Evolutionary conservation across 2,113 vertebrate species (phyloP).

Genomic region (Elanus axillaris): DNA sequence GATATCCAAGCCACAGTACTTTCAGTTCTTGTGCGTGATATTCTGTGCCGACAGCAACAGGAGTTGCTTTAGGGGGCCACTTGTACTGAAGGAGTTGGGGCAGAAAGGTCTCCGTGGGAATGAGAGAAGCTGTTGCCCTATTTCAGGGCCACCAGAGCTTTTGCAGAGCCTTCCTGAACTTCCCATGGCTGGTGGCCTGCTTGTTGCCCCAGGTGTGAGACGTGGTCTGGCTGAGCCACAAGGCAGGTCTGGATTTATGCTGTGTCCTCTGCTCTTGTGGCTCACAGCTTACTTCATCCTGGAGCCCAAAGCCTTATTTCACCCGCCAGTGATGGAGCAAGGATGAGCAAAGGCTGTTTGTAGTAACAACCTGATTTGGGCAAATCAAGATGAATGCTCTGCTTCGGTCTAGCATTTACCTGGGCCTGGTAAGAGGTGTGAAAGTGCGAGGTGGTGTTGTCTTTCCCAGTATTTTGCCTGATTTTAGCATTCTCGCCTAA

Average conservation of each 20-base stretch:
- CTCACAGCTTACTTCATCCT: neutral
- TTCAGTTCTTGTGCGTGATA: neutral
- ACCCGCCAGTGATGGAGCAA: neutral
- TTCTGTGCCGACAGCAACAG: neutral
- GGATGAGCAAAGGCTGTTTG: neutral
- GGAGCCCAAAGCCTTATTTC: neutral
- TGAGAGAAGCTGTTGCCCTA: neutral
- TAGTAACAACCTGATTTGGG: neutral
- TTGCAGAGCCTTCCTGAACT: neutral
- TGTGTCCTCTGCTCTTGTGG: neutral
- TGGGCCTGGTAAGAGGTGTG: neutral
- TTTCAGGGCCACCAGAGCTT: neutral
- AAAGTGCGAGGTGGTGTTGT: neutral
- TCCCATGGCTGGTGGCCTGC: neutral
- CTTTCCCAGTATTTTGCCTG: neutral
- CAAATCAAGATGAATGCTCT: neutral
- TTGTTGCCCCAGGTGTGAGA: neutral
- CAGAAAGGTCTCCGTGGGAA: neutral
- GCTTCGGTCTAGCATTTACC: neutral
- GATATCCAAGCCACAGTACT: neutral
- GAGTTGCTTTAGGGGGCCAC: neutral
- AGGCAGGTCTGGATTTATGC: neutral
- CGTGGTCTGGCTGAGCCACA: neutral
- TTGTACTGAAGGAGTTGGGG: neutral
- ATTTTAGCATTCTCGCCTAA: neutral